A percentile compares a stretch with the other conserved stretches of the same genome.
Evolutionary conservation across 2,888 invertebrate species (phyloP).

Genomic region (Clusia tigrina): DNA sequence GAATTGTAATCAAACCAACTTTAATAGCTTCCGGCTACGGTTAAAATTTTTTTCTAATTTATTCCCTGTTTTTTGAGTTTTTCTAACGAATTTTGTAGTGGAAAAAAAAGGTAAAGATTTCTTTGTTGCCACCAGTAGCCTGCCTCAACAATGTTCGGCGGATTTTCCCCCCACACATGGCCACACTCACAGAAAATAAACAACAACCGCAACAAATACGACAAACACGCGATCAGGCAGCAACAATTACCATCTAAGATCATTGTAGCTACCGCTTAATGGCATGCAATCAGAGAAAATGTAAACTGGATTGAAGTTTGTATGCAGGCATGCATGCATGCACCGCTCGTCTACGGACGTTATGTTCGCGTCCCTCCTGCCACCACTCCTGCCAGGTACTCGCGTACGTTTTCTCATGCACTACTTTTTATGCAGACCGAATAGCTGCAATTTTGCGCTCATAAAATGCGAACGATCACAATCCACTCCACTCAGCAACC

Average conservation of each 20-base stretch:
- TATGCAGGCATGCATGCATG: too few species aligned
- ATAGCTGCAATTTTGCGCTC: background rate
- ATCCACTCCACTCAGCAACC: too few species aligned
- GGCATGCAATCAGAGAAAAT: background rate
- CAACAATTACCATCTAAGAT: constrained; percentile 6
- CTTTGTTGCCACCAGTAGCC: background rate
- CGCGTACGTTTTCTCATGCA: constrained; percentile 13
- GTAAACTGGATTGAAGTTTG: background rate
- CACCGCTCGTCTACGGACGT: too few species aligned
- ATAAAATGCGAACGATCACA: too few species aligned
- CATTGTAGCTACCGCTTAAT: constrained; percentile 3
- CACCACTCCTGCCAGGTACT: background rate
- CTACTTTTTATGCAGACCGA: constrained; percentile 7
- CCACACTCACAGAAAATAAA: background rate
- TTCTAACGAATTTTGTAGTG: background rate
- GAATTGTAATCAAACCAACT: constrained; percentile 1
- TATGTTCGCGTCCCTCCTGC: background rate
- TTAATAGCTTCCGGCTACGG: constrained; percentile 12
- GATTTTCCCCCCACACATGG: background rate
- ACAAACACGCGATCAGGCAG: constrained; percentile 16
- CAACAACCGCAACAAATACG: constrained; percentile 4
- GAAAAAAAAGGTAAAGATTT: background rate
- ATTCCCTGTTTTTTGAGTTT: background rate
- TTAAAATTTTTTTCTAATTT: background rate
- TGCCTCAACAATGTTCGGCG: constrained; percentile 1